Evolutionary conservation across 2,797 vertebrate genomes (phyloP), one percentile per base, ranked within the genome.

Genomic region (Arnoldichthys spilopterus): DNA sequence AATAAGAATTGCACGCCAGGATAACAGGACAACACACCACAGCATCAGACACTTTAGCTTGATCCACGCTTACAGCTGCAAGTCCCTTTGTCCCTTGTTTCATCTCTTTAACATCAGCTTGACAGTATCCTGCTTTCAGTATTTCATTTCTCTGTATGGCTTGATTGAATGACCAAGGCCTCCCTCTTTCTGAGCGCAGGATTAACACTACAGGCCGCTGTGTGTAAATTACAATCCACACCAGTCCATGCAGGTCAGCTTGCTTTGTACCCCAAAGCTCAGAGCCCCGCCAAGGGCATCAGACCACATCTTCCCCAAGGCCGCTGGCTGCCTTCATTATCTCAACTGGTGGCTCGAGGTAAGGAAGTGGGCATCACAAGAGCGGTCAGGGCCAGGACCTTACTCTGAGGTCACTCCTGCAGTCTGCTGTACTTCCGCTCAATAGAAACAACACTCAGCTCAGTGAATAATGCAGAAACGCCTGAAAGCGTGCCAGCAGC

Each of bases 181-280:
- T 83, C 28, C 69, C 61, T 79, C 83, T 89, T 89, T 89, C 87
- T 84, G 74, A 47, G 64, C 2, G 43, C 15, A 47, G 64, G 83
- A 90, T 90, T 89, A 88, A 90, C 85, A 78, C 84, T 77, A 81
- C 80, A 77, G 82, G 67, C 78, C 86, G 86, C 91, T 88, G 90
- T 83, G 80, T 80, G 84, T 88, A 91, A 91, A 92, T 90, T 90
- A 89, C 86, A 88, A 89, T 89, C 86, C 87, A 82, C 73, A 82
- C 85, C 83, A 84, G 75, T 80, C 86, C 83, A 83, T 85, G 83
- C 85, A 88, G 90, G 91, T 87, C 7, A 1, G 12, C 15, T 26
- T 66, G 26, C 30, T 37, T 63, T 63, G 54, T 8, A 32, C 24
- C 18, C 6, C 45, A 68, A 11, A 70, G 51, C 30, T 37, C 1